Conservation (phyloP, 2,113 vertebrate species). For the Peromyscus californicus region DNA sequence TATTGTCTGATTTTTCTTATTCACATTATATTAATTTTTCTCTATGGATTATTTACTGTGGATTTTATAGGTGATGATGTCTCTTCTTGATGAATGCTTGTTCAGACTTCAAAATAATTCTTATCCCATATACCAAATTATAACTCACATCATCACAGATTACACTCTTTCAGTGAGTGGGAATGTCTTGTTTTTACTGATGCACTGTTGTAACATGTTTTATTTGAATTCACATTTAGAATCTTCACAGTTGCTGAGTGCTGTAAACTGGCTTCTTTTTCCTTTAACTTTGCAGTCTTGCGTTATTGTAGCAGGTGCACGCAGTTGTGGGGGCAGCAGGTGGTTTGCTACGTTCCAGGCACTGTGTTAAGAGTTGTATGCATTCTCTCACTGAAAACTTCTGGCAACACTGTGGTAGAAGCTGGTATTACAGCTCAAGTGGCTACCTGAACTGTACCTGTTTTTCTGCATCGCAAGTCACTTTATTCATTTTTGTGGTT, state of each 20-base stretch:
- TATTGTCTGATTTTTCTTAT: slow-evolving; percentile 19
- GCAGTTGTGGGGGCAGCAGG: not conserved
- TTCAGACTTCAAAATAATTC: slow-evolving; percentile 10
- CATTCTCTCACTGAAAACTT: not conserved
- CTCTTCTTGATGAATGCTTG: not conserved
- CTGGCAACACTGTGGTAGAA: not conserved
- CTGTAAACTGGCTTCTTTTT: not conserved
- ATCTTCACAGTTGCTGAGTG: not conserved
- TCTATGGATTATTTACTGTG: not conserved
- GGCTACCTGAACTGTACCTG: not conserved
- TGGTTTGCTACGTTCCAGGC: not conserved
- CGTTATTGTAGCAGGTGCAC: not conserved
- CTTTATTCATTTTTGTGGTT: not conserved
- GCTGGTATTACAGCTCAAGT: not conserved
- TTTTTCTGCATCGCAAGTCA: not conserved
- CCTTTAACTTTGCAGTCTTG: not conserved
- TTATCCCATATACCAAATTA: not conserved
- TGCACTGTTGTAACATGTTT: not conserved
- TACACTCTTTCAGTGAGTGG: not conserved
- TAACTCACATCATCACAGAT: not conserved
- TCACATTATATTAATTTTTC: not conserved
- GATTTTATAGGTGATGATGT: not conserved
- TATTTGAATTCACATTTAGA: slow-evolving; percentile 45
- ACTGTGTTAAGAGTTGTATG: not conserved
- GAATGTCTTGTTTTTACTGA: slow-evolving; percentile 15